phyloP scores from a whole-genome alignment of 2,888 invertebrate genomes.

The Drosophila monieri region DNA sequence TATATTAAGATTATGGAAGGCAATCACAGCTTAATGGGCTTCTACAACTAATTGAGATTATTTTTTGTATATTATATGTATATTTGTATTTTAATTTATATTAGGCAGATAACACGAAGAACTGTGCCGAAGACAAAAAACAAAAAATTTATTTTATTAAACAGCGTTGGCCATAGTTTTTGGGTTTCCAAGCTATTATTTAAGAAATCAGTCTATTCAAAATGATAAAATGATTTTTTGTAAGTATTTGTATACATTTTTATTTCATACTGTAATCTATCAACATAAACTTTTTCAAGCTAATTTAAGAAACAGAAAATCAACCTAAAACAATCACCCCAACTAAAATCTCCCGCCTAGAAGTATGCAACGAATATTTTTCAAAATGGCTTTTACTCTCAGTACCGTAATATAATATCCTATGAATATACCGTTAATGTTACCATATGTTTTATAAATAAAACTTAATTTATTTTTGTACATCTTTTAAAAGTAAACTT shows the following conservation, averaged over 20 bases:
- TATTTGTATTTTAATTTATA: neutral
- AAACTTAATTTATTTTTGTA: neutral
- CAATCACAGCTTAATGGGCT: neutral
- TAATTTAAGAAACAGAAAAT: neutral
- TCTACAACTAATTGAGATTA: neutral
- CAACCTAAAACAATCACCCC: neutral
- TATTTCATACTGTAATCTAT: too few relatives aligned
- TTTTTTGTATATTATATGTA: too few relatives aligned
- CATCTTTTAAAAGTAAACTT: constrained; percentile 38
- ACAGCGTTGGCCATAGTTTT: too few relatives aligned
- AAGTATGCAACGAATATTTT: neutral
- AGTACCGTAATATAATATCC: too few relatives aligned
- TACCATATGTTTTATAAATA: neutral
- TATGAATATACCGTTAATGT: too few relatives aligned
- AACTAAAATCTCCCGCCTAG: neutral
- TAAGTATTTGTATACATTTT: too few relatives aligned
- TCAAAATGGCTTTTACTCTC: neutral
- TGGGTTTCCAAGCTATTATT: neutral
- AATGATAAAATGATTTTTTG: neutral
- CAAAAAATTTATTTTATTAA: neutral
- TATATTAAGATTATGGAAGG: neutral
- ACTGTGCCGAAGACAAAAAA: neutral
- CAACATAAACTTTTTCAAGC: too few relatives aligned
- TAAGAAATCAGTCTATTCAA: neutral
- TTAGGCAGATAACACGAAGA: neutral